Evolutionary conservation across 2,113 vertebrate genomes (phyloP), one percentile per base, ranked within the genome.

Genomic region (Brachypodius melanocephalos): DNA sequence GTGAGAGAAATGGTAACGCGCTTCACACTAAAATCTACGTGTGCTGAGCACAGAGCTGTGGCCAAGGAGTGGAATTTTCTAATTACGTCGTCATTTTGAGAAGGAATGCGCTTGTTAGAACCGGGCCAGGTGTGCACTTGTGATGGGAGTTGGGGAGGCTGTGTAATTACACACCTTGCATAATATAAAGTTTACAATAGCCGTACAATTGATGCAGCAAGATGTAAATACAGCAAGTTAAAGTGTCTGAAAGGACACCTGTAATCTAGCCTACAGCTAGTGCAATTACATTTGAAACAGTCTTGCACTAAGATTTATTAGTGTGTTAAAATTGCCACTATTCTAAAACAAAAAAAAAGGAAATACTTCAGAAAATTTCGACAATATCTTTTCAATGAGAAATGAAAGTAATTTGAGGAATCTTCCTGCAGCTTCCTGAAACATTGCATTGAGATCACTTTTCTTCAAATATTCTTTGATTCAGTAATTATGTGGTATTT

Each of bases 131-230:
- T 97, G 96, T 97, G 96, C 94, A 40, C 84, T 93, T 72, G 90
- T 55, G 90, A 85, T 90, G 82, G 83, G 91, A 95, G 93, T 9
- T 76, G 79, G 93, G 93, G 77, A 92, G 1, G 5, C 74, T 73
- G 94, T 65, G 91, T 97, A 97, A 97, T 97, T 97, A 95, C 96
- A 96, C 94, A 96, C 96, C 94, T 97, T 95, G 94, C 88, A 66
- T 93, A 95, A 95, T 92, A 83, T 85, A 94, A 93, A 96, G 90
- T 97, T 96, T 97, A 97, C 96, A 97, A 94, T 91, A 89, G 90
- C 91, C 40, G 4, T 65, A 69, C 88, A 92, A 94, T 49, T 75
- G 96, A 89, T 93, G 96, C 94, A 92, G 90, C 81, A 89, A 95
- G 84, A 94, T 85, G 95, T 94, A 96, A 97, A 96, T 96, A 43